These are phyloP conservation scores for Macrocentrus cingulum DNA, from an alignment of 1,140 invertebrate species.

Conservation along the genomic window DNA sequence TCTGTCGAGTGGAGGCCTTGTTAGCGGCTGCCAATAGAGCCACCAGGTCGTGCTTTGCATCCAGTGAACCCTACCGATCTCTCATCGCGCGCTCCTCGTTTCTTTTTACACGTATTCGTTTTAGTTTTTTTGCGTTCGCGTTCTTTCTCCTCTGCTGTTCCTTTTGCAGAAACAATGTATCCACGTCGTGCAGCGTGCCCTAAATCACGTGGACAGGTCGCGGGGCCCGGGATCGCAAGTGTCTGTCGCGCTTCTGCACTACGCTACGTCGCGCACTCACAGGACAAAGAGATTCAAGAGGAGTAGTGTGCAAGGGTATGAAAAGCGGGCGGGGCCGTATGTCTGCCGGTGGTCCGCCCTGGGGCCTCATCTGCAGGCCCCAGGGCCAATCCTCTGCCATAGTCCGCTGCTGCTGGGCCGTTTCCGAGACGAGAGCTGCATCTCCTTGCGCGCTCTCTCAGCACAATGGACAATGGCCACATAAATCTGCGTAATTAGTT, in stretches of 20 bases:
- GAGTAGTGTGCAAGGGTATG: background rate
- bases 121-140: background rate
- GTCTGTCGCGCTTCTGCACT: background rate
- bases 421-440: too few relatives aligned
- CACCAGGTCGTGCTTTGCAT: conserved; percentile 47
- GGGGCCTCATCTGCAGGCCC: conserved; percentile 18
- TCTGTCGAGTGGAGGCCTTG: conserved; percentile 40
- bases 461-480: conserved; percentile 67
- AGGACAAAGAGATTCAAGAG: background rate
- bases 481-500: conserved; percentile 71
- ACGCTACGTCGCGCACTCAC: too few relatives aligned
- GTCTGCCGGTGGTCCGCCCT: conserved; percentile 47
- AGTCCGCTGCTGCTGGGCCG: conserved; percentile 11
- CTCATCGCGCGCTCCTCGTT: background rate
- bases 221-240: too few relatives aligned
- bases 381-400: conserved; percentile 25
- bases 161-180: too few relatives aligned
- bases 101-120: background rate
- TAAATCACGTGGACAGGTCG: too few relatives aligned
- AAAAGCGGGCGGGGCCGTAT: conserved; percentile 45
- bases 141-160: too few relatives aligned
- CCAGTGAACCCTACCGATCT: conserved; percentile 13
- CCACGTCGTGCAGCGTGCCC: too few relatives aligned
- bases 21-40: conserved; percentile 52
- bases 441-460: too few relatives aligned